Percentiles rank a stretch among this genome's conserved stretches.
Conservation (phyloP, 1,140 invertebrate species). For the Homalodisca vitripennis region DNA sequence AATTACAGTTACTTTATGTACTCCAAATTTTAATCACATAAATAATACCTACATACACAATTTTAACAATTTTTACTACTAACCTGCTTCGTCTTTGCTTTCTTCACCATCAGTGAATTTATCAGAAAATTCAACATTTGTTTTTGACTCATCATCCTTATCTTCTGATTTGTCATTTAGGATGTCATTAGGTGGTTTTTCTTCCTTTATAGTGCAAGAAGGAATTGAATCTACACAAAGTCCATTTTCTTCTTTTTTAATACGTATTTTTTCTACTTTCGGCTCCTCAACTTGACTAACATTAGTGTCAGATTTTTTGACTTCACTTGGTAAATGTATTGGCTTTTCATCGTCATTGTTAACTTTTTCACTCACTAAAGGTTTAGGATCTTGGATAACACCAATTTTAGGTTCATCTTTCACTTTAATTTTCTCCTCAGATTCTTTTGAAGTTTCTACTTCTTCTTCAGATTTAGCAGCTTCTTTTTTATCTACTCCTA, state of each 20-base stretch:
- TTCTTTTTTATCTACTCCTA: constrained; percentile 30
- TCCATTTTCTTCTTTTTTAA: constrained; percentile 36
- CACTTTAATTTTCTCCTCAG: constrained; percentile 33
- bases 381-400: neutral
- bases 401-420: neutral
- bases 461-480: constrained; percentile 44
- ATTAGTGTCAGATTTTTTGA: too few relatives aligned
- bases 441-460: constrained; percentile 33
- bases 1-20: too few relatives aligned
- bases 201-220: too few relatives aligned
- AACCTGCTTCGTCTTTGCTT: constrained; percentile 14
- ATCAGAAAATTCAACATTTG: neutral
- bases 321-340: too few relatives aligned
- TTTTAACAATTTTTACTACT: too few relatives aligned
- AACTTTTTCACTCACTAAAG: constrained; percentile 47
- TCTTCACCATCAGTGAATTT: neutral
- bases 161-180: constrained; percentile 37
- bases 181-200: constrained; percentile 35
- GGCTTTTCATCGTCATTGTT: too few relatives aligned
- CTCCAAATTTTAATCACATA: too few relatives aligned
- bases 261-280: constrained; percentile 43
- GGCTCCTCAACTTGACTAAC: too few relatives aligned
- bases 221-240: constrained; percentile 21
- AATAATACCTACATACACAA: too few relatives aligned
- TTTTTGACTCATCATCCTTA: constrained; percentile 35